Evolutionary conservation across 2,113 vertebrate species (phyloP).

Genomic region (Grammomys dolichurus): DNA sequence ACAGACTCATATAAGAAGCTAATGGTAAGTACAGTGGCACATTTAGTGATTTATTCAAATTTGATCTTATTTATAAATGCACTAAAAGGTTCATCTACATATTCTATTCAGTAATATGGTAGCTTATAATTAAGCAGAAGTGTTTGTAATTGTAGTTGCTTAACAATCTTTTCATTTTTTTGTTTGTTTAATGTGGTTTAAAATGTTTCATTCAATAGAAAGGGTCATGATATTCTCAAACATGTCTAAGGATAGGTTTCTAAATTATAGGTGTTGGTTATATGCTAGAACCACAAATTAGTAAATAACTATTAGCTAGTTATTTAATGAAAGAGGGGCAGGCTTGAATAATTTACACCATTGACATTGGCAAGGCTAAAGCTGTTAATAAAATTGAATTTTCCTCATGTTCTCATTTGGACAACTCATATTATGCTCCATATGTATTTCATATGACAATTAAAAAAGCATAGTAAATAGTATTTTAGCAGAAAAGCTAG

Average conservation of each 20-base stretch:
- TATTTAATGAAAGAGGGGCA: slow-evolving; percentile 57
- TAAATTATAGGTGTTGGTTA: slow-evolving; percentile 68
- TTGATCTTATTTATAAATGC: slow-evolving; percentile 69
- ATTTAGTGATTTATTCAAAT: slow-evolving; percentile 64
- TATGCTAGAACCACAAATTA: slow-evolving; percentile 46
- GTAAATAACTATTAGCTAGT: slow-evolving; percentile 44
- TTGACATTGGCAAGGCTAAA: background rate
- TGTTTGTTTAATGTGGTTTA: slow-evolving; percentile 63
- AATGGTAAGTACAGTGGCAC: background rate
- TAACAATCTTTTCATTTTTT: slow-evolving; percentile 47
- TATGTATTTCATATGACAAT: background rate
- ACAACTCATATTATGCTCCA: background rate
- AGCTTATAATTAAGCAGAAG: slow-evolving; percentile 76
- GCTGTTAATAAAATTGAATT: background rate
- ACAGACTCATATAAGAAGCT: background rate
- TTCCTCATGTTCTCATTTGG: background rate
- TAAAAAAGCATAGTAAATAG: background rate
- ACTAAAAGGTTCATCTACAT: slow-evolving; percentile 69
- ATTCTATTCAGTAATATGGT: slow-evolving; percentile 56
- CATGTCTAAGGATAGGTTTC: slow-evolving; percentile 40
- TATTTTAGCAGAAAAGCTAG: background rate
- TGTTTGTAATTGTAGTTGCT: slow-evolving; percentile 72
- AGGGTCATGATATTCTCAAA: slow-evolving; percentile 56
- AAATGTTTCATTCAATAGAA: slow-evolving; percentile 62
- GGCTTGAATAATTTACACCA: slow-evolving; percentile 29